phyloP scores from a whole-genome alignment of 2,113 vertebrate species.

The Cygnus atratus region DNA sequence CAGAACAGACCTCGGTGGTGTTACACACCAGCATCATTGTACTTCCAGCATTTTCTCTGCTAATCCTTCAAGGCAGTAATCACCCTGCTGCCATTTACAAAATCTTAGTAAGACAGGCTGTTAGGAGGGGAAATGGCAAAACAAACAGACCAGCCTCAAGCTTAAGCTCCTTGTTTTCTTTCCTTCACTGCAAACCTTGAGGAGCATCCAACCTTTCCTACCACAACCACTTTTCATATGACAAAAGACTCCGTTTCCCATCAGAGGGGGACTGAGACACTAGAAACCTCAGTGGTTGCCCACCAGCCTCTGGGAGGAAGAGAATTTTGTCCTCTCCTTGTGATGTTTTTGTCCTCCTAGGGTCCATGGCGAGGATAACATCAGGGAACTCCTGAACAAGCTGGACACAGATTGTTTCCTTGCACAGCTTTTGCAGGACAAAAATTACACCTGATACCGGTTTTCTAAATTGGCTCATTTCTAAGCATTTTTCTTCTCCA shows the following conservation, averaged over 20 bases:
- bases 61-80: background rate
- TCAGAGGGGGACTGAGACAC: background rate
- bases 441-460: background rate
- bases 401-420: background rate
- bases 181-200: background rate
- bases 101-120: background rate
- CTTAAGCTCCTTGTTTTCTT: background rate
- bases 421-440: background rate
- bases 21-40: too few species aligned
- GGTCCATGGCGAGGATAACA: background rate
- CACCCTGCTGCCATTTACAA: background rate
- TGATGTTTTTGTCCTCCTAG: background rate
- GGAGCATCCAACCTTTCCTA: background rate
- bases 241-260: background rate
- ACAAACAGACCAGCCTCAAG: background rate
- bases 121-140: background rate
- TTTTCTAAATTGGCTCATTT: background rate
- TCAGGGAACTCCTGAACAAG: background rate
- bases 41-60: background rate
- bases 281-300: background rate
- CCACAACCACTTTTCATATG: rapidly evolving
- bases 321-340: background rate
- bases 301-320: background rate
- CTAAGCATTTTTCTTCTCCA: background rate
- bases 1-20: background rate